phyloP scores from a whole-genome alignment of 2,888 invertebrate species.

The Cinara cedri region DNA sequence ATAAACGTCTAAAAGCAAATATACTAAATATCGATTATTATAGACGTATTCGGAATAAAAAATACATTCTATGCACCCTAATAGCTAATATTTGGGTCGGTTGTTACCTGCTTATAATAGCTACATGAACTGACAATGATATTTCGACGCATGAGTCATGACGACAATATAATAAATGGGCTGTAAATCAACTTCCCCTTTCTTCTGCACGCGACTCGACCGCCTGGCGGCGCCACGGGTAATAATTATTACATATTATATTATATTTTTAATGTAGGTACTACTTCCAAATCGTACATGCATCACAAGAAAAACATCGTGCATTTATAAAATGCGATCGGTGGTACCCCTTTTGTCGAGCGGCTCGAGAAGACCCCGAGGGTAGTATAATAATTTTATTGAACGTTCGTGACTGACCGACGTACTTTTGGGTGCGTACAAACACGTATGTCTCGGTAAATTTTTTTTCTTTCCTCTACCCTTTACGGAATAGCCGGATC shows the following conservation, averaged over 20 bases:
- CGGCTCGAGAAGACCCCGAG: slow-evolving; percentile 23
- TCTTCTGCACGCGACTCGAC: slow-evolving; percentile 47
- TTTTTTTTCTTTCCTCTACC: not conserved
- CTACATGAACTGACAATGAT: slow-evolving; percentile 29
- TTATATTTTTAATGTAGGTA: no score
- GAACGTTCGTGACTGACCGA: slow-evolving; percentile 41
- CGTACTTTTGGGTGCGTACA: not conserved
- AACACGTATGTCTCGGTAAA: not conserved
- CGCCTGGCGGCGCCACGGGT: slow-evolving; percentile 50
- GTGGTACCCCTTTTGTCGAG: not conserved
- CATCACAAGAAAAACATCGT: slow-evolving; percentile 18
- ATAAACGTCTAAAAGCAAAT: no score
- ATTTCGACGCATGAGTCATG: slow-evolving; percentile 48
- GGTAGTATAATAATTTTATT: slow-evolving; percentile 48
- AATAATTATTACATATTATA: slow-evolving; percentile 31
- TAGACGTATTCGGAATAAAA: not conserved
- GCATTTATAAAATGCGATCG: slow-evolving; percentile 11
- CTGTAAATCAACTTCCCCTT: slow-evolving; percentile 54
- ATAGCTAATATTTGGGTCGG: not conserved
- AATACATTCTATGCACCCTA: not conserved
- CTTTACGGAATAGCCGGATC: not conserved
- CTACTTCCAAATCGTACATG: not conserved
- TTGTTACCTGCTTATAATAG: not conserved
- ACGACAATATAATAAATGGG: slow-evolving; percentile 31
- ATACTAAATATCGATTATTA: slow-evolving; percentile 23